Base-by-base conservation (phyloP, 2,113 vertebrate genomes). In the Erythrocercus mccallii region DNA sequence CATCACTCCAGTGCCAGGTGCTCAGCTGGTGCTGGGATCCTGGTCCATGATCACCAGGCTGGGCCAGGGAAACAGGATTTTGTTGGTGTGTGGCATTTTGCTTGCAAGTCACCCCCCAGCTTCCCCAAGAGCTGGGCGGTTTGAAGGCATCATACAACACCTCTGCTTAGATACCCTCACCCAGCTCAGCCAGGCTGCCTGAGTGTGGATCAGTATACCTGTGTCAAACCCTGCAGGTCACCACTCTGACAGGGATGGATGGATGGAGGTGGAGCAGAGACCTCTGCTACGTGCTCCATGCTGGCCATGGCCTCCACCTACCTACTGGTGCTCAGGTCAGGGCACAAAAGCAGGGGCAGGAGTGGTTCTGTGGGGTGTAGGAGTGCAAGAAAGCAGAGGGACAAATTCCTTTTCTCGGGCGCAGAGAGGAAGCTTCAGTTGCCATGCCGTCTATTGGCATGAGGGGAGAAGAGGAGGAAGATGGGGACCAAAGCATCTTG, bases 181-280 rank as follows among this genome's bases (percentile, higher is more conserved):
- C 37, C 58, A 51, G 1, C 17, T 60, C 44, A 80, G 44, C 14
- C 53, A 56, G 27, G 27, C 31, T 6, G 5, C 40, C 64, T 27
- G 40, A 4, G 12, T 23, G 18, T 7, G 5, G 40, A 31, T 77
- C 23, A 22, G 0, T 20, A 13, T 22, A 18, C 21, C 69, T 54
- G 15, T 2, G 3, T 30, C 71, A 71, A 62, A 71, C 19, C 19
- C 72, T 42, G 44, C 37, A 60, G 44, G 30, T 4, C 9, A 45
- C 51, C 57, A 37, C 22, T 10, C 15, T 44, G 15, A 37, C 1
- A 3, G 16, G 1, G 5, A 56, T 0, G 1, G 5, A 56, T 0
- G 1, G 64, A 38, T 19, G 27, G 50, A 74, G 42, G n/a, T 0
- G 0, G 47, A 81, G 61, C 31, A 78, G 14, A 66, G 11, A 13